Evolutionary conservation across 2,113 vertebrate species (phyloP).

Genomic region (Psilopogon haemacephalus): DNA sequence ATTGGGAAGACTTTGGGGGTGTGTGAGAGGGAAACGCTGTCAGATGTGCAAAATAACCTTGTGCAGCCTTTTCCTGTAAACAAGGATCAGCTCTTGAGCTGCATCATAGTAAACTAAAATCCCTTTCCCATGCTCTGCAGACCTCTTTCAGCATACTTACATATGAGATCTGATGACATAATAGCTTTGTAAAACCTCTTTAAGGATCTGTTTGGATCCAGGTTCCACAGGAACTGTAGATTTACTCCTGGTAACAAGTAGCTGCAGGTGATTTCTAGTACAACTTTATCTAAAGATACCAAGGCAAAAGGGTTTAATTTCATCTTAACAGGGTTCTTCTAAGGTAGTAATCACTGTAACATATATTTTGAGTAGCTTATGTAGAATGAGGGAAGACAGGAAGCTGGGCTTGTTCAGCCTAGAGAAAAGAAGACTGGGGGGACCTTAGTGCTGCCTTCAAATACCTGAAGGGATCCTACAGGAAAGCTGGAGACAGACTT

Average conservation of each 20-base stretch:
- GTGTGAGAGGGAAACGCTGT: neutral
- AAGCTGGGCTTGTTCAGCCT: too few relatives aligned
- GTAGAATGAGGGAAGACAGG: neutral
- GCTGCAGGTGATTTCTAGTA: neutral
- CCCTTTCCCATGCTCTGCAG: neutral
- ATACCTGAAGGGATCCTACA: too few relatives aligned
- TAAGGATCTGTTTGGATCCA: neutral
- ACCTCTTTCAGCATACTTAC: neutral
- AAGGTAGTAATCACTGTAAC: neutral
- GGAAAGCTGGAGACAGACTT: too few relatives aligned
- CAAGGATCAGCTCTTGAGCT: neutral
- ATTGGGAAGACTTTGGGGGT: neutral
- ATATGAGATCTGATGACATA: neutral
- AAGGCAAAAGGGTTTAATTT: neutral
- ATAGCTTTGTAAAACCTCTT: neutral
- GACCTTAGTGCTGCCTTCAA: too few relatives aligned
- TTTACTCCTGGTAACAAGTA: neutral
- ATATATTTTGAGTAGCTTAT: neutral
- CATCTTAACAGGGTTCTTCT: neutral
- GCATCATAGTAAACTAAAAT: neutral
- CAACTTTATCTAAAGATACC: neutral
- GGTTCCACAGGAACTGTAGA: neutral
- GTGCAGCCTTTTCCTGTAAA: neutral
- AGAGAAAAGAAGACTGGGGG: too few relatives aligned
- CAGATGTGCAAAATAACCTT: neutral